phyloP scores from a whole-genome alignment of 2,888 invertebrate genomes.

The Drosophila neonasuta region DNA sequence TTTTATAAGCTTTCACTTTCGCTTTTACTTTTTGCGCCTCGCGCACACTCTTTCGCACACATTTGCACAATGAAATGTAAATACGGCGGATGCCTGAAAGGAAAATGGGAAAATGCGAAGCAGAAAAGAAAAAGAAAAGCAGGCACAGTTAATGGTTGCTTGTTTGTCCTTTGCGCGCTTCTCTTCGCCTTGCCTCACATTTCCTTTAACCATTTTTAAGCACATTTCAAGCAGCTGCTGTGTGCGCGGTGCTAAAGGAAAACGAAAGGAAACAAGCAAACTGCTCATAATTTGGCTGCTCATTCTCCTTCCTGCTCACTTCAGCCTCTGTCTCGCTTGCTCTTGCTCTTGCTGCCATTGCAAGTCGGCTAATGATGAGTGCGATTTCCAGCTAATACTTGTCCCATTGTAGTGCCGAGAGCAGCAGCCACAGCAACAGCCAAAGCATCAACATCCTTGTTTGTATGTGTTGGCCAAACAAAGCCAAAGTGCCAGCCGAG shows the following conservation, averaged over 20 bases:
- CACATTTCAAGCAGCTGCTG: slow-evolving; percentile 27
- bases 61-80: slow-evolving; percentile 63
- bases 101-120: slow-evolving; percentile 19
- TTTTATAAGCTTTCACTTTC: slow-evolving; percentile 47
- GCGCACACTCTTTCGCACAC: slow-evolving; percentile 15
- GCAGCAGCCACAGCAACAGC: slow-evolving; percentile 25
- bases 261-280: slow-evolving; percentile 9
- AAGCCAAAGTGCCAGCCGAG: slow-evolving; percentile 80
- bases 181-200: slow-evolving; percentile 16
- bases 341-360: slow-evolving; percentile 5
- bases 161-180: slow-evolving; percentile 35
- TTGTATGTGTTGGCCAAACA: slow-evolving; percentile 29
- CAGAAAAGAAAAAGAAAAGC: slow-evolving; percentile 24
- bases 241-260: background rate
- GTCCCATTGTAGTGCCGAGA: slow-evolving; percentile 38
- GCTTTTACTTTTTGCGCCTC: slow-evolving; percentile 37
- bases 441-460: slow-evolving; percentile 20
- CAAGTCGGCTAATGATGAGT: slow-evolving; percentile 27
- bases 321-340: slow-evolving; percentile 1
- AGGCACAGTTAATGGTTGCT: slow-evolving; percentile 25
- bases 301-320: background rate
- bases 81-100: slow-evolving; percentile 51
- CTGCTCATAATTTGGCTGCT: slow-evolving; percentile 40
- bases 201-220: slow-evolving; percentile 38
- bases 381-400: slow-evolving; percentile 35